Percentiles rank a stretch among this genome's conserved stretches.
Conservation (phyloP, 2,888 invertebrate species). For the Calameuta idolon region DNA sequence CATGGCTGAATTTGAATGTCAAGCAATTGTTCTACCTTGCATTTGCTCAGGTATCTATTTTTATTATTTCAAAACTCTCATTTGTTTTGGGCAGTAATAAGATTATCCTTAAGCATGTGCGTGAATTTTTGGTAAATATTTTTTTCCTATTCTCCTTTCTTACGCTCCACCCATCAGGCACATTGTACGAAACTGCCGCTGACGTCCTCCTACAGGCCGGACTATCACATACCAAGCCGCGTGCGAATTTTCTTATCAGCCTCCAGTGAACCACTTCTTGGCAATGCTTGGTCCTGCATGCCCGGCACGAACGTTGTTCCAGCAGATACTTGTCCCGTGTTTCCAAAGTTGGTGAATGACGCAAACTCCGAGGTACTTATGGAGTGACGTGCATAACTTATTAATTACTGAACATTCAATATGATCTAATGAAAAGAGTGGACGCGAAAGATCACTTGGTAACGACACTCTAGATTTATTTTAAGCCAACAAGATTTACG, state of each 20-base stretch:
- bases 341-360: constrained; percentile 40
- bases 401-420: background rate
- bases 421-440: background rate
- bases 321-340: constrained; percentile 32
- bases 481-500: no score
- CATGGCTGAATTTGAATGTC: constrained; percentile 44
- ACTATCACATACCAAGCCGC: constrained; percentile 43
- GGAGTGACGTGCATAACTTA: no score
- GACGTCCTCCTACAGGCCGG: constrained; percentile 45
- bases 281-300: constrained; percentile 44
- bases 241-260: constrained; percentile 40
- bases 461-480: background rate
- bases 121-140: background rate
- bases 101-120: no score
- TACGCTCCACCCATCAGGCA: constrained; percentile 38
- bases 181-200: constrained; percentile 51
- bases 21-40: constrained; percentile 49
- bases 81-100: background rate
- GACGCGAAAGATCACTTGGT: no score
- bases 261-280: constrained; percentile 35
- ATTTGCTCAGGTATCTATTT: constrained; percentile 50
- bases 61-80: constrained; percentile 26
- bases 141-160: constrained; percentile 1
- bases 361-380: no score
- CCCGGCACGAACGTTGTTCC: constrained; percentile 40